These are phyloP conservation scores for Puntigrus tetrazona DNA, from an alignment of 2,113 vertebrate species.

Conservation along the genomic window DNA sequence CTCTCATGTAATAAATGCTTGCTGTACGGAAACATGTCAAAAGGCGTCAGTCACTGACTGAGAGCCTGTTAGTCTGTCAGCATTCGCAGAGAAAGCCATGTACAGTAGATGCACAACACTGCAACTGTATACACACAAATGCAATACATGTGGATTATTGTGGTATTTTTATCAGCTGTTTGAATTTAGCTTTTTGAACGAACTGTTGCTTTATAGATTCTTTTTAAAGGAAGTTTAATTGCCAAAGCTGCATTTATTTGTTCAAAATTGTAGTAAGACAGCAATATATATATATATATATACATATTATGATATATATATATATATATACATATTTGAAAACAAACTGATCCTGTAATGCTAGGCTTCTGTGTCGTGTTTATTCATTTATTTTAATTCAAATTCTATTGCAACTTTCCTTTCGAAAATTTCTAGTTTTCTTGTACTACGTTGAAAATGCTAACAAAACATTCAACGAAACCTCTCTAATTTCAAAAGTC, in stretches of 20 bases:
- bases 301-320: no score
- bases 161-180: not conserved
- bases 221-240: not conserved
- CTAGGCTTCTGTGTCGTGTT: no score
- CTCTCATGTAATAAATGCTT: conserved; percentile 5
- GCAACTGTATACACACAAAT: not conserved
- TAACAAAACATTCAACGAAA: not conserved
- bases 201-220: not conserved
- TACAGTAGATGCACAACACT: not conserved
- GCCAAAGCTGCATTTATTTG: not conserved
- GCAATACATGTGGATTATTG: not conserved
- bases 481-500: not conserved
- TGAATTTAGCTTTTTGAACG: not conserved
- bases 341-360: not conserved
- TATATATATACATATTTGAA: no score
- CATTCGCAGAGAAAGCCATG: not conserved
- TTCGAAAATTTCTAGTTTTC: no score
- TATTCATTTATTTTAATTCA: not conserved
- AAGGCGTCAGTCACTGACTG: not conserved
- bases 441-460: not conserved
- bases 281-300: no score
- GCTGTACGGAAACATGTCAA: not conserved
- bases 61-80: not conserved
- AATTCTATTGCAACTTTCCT: not conserved
- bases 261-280: not conserved